These are phyloP conservation scores for Rotaria macrura DNA, from an alignment of 2,888 invertebrate genomes.

Conservation along the genomic window DNA sequence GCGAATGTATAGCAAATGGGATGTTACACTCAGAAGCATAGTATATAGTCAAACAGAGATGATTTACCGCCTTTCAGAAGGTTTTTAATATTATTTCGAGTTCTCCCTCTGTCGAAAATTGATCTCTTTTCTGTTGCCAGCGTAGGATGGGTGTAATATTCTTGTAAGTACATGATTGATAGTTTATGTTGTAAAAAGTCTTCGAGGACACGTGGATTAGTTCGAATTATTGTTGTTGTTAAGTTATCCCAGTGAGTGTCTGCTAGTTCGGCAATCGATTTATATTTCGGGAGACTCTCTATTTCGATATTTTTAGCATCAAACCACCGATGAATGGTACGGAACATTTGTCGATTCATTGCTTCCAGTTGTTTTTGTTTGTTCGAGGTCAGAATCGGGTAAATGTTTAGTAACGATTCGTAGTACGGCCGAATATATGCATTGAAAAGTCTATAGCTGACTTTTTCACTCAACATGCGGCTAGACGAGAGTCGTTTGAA, in stretches of 20 bases:
- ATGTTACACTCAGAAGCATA: too few relatives aligned
- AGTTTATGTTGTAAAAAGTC: background rate
- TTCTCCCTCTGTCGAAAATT: too few relatives aligned
- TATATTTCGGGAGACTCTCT: background rate
- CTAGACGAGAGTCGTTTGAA: too few relatives aligned
- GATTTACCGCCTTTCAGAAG: too few relatives aligned
- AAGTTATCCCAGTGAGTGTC: background rate
- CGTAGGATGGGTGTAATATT: too few relatives aligned
- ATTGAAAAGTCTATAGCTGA: background rate
- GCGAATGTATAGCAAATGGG: too few relatives aligned
- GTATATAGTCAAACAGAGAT: too few relatives aligned
- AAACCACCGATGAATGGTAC: background rate
- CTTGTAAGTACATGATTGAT: background rate
- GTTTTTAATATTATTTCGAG: too few relatives aligned
- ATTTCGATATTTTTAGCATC: background rate
- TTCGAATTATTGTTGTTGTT: background rate
- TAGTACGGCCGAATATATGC: background rate
- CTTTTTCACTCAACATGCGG: too few relatives aligned
- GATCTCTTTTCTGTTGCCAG: too few relatives aligned
- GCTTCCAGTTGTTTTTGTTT: background rate
- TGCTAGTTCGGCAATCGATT: background rate
- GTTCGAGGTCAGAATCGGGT: background rate
- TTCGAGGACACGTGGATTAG: background rate
- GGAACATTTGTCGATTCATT: background rate
- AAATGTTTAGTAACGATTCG: background rate